Evolutionary conservation across 2,797 vertebrate species (phyloP).

Genomic region (Toxotes lorentzi): DNA sequence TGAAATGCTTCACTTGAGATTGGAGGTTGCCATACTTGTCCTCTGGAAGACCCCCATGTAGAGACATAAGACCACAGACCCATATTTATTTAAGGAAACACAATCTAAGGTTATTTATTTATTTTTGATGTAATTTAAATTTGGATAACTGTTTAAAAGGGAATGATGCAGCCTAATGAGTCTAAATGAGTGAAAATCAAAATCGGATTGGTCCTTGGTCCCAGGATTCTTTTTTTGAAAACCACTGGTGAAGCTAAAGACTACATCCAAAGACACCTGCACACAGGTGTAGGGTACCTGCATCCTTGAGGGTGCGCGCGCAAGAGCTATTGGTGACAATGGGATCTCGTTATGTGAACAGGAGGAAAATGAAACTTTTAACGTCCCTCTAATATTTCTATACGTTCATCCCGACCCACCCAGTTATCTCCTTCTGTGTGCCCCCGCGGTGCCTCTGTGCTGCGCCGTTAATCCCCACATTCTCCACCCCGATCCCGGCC

Average conservation of each 20-base stretch:
- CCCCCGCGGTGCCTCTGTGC: conserved; percentile 43
- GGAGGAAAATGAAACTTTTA: neutral
- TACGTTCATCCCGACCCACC: neutral
- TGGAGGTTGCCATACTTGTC: neutral
- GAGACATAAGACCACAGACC: neutral
- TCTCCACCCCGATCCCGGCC: conserved; percentile 66
- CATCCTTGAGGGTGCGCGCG: neutral
- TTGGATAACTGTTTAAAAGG: neutral
- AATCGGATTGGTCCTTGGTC: neutral
- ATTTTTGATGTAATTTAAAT: neutral
- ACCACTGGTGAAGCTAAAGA: neutral
- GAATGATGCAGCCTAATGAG: neutral
- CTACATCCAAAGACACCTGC: neutral
- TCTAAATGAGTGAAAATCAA: neutral
- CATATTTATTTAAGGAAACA: neutral
- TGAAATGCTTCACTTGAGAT: neutral
- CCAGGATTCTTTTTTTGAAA: neutral
- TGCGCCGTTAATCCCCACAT: conserved; percentile 80
- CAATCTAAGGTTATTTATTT: neutral
- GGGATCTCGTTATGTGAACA: neutral
- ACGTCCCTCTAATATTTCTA: conserved; percentile 15
- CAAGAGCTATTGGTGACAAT: neutral
- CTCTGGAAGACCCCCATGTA: neutral
- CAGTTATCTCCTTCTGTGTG: conserved; percentile 10
- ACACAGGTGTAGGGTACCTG: neutral